phyloP scores from a whole-genome alignment of 2,113 vertebrate genomes.

The Copsychus sechellarum region DNA sequence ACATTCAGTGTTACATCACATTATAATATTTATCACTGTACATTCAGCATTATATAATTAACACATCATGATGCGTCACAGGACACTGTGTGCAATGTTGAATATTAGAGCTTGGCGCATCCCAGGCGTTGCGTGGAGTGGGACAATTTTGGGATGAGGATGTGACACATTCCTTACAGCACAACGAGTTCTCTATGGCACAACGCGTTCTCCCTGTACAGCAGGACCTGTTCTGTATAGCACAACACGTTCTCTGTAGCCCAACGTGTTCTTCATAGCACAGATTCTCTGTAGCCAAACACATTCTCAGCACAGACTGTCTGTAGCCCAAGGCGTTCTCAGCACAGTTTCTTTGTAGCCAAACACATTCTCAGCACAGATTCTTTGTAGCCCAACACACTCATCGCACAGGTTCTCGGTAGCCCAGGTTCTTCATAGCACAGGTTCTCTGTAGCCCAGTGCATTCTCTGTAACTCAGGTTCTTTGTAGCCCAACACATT shows the following conservation, averaged over 20 bases:
- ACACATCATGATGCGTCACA: fast-evolving
- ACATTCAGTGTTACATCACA: too few species aligned
- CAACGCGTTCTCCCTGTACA: fast-evolving
- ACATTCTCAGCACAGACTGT: background rate
- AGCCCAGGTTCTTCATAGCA: background rate
- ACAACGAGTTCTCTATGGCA: fast-evolving
- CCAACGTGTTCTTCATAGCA: too few species aligned
- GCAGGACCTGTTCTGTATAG: background rate
- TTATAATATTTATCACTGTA: background rate
- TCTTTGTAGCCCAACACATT: background rate
- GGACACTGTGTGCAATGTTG: fast-evolving
- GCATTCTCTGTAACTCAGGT: fast-evolving
- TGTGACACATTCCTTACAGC: background rate
- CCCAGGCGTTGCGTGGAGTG: fast-evolving
- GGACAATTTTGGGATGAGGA: background rate
- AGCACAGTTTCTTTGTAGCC: background rate
- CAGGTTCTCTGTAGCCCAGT: fast-evolving
- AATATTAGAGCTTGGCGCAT: fast-evolving
- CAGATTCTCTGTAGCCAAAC: background rate
- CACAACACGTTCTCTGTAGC: too few species aligned
- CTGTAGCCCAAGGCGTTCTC: fast-evolving
- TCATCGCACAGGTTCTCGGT: too few species aligned
- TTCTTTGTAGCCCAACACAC: background rate
- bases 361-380: too few species aligned
- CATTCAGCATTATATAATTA: background rate